phyloP scores from a whole-genome alignment of 2,113 vertebrate genomes.

The Antennarius striatus region DNA sequence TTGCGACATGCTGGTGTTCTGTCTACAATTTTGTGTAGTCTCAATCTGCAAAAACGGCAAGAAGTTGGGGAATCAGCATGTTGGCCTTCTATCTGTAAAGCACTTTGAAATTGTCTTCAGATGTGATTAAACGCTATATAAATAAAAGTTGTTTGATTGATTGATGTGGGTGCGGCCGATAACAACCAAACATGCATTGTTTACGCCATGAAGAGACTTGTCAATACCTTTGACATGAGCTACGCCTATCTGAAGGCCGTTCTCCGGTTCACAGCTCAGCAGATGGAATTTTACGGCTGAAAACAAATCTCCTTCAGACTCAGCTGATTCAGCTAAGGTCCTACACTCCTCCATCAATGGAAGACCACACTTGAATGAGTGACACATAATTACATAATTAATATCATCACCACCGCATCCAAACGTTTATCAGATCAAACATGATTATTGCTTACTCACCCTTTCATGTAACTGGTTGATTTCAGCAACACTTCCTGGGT shows the following conservation, averaged over 20 bases:
- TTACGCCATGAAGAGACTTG: not conserved
- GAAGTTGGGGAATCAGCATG: too few relatives aligned
- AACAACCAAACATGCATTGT: too few relatives aligned
- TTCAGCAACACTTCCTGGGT: constrained; percentile 85
- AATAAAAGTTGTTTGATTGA: too few relatives aligned
- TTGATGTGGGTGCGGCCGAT: too few relatives aligned
- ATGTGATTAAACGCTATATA: too few relatives aligned
- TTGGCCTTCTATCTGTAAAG: too few relatives aligned
- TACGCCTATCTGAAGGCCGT: constrained; percentile 88
- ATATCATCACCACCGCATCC: not conserved
- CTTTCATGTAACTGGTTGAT: constrained; percentile 87
- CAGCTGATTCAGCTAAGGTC: constrained; percentile 80
- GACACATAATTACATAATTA: not conserved
- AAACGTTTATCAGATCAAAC: not conserved
- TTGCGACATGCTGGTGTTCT: too few relatives aligned
- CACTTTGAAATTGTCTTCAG: too few relatives aligned
- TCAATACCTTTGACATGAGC: constrained; percentile 87
- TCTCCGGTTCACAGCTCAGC: constrained; percentile 89
- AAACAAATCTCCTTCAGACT: constrained; percentile 81
- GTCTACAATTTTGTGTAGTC: too few relatives aligned
- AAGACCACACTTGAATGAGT: constrained; percentile 85
- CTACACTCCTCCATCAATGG: constrained; percentile 86
- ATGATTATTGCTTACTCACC: constrained; percentile 70
- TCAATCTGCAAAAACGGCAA: too few relatives aligned
- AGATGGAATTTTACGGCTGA: constrained; percentile 88